Conservation (phyloP, 37 sponge, comb jelly and placozoan genomes). For the Cliona cf. orientalis region DNA sequence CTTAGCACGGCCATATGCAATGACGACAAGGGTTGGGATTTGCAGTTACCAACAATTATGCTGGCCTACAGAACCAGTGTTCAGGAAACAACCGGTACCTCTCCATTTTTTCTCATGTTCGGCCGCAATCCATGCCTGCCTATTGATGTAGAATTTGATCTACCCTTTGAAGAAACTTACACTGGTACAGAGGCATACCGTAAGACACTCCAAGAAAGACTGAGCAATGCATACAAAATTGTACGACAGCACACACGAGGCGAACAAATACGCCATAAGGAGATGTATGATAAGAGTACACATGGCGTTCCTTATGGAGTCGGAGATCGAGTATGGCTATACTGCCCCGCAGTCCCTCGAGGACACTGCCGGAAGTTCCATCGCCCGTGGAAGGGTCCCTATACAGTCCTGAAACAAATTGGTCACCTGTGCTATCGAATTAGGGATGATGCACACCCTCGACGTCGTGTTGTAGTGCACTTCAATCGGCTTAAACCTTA, state of each 20-base stretch:
- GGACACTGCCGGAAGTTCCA: slow-evolving; percentile 13
- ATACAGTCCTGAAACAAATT: not conserved
- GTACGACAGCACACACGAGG: slow-evolving; percentile 2
- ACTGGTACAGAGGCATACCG: not conserved
- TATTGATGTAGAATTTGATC: slow-evolving; percentile 11
- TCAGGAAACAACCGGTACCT: not conserved
- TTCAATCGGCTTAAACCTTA: slow-evolving; percentile 4
- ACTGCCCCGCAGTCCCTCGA: slow-evolving; percentile 28
- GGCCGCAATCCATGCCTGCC: slow-evolving; percentile 16
- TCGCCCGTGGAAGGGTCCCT: slow-evolving; percentile 42
- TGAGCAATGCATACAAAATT: not conserved
- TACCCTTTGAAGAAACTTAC: not conserved
- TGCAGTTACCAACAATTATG: not conserved
- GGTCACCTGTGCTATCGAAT: not conserved
- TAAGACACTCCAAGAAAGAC: not conserved
- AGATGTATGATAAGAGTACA: slow-evolving; percentile 11
- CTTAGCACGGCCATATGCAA: too few species aligned
- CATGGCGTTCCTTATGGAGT: slow-evolving; percentile 7
- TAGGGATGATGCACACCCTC: not conserved
- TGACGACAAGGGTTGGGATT: not conserved
- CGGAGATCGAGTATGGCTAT: slow-evolving; percentile 32
- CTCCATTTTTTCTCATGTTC: not conserved
- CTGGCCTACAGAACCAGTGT: not conserved
- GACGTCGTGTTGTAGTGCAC: not conserved
- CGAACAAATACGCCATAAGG: slow-evolving; percentile 11